Percentiles rank a stretch among this genome's conserved stretches.
These are phyloP conservation scores for Ceratina calcarata DNA, from an alignment of 1,140 invertebrate genomes.

Conservation along the genomic window DNA sequence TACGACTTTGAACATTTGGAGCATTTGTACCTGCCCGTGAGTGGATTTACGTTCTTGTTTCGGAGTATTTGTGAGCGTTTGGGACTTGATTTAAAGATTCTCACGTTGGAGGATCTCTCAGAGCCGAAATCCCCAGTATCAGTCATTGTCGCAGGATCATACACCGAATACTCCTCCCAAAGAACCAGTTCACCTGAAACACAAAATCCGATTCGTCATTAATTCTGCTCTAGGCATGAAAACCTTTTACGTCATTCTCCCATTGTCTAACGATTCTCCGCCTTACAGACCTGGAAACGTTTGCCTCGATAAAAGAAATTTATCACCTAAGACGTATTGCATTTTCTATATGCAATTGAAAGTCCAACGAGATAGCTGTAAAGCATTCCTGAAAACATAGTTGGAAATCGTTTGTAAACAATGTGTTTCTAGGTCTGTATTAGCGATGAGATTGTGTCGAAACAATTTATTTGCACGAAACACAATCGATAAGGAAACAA, in stretches of 20 bases:
- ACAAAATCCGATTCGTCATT: constrained; percentile 58
- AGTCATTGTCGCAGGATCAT: constrained; percentile 34
- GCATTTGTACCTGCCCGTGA: constrained; percentile 62
- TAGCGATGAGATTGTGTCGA: too few relatives aligned
- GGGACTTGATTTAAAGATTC: constrained; percentile 9
- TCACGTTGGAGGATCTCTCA: constrained; percentile 24
- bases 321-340: too few relatives aligned
- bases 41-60: constrained; percentile 1
- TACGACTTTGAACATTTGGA: constrained; percentile 77
- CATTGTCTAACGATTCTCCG: background rate
- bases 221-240: background rate
- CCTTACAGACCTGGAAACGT: too few relatives aligned
- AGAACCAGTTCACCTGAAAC: constrained; percentile 67
- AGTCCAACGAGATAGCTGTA: too few relatives aligned
- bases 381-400: too few relatives aligned
- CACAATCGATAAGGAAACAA: background rate
- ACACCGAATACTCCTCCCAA: constrained; percentile 63
- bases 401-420: too few relatives aligned
- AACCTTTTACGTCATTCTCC: background rate
- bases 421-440: too few relatives aligned
- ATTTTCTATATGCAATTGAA: too few relatives aligned
- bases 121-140: constrained; percentile 17
- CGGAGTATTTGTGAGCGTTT: constrained; percentile 14
- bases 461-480: background rate
- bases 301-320: too few relatives aligned